Conservation (phyloP, 1,140 invertebrate genomes). For the Aphaenogaster ashmeadi region DNA sequence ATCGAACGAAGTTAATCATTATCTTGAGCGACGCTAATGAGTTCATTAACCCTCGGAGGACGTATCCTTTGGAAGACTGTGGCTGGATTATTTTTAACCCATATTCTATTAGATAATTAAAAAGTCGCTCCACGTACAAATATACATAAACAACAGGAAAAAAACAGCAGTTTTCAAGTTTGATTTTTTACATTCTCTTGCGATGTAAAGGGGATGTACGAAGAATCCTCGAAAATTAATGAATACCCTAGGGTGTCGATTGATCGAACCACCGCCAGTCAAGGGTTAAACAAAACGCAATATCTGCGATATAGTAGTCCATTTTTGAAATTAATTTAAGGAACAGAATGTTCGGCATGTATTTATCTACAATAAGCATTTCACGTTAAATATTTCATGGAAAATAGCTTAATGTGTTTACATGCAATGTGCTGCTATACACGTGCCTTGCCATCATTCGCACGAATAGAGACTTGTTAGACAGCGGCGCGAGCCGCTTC, state of each 20-base stretch:
- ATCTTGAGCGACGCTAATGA: neutral
- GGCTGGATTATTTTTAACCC: too few species aligned
- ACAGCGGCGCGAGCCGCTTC: neutral
- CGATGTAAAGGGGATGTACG: too few species aligned
- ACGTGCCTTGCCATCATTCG: neutral
- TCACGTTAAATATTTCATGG: neutral
- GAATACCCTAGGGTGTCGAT: too few species aligned
- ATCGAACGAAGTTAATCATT: neutral
- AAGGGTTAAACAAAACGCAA: neutral
- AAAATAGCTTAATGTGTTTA: neutral
- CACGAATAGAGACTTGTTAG: neutral
- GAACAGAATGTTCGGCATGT: neutral
- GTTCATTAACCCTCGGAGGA: neutral
- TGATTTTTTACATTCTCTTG: too few species aligned
- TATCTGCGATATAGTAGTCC: neutral
- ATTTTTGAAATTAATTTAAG: neutral
- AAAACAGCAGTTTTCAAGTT: too few species aligned
- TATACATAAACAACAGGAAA: too few species aligned
- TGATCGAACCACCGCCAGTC: too few species aligned
- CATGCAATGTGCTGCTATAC: neutral
- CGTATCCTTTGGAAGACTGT: too few species aligned
- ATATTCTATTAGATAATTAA: too few species aligned
- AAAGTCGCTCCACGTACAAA: too few species aligned
- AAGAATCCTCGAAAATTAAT: too few species aligned
- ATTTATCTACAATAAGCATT: neutral